These are phyloP conservation scores for Julus scanicus DNA, from an alignment of 2,888 invertebrate species.

Conservation along the genomic window DNA sequence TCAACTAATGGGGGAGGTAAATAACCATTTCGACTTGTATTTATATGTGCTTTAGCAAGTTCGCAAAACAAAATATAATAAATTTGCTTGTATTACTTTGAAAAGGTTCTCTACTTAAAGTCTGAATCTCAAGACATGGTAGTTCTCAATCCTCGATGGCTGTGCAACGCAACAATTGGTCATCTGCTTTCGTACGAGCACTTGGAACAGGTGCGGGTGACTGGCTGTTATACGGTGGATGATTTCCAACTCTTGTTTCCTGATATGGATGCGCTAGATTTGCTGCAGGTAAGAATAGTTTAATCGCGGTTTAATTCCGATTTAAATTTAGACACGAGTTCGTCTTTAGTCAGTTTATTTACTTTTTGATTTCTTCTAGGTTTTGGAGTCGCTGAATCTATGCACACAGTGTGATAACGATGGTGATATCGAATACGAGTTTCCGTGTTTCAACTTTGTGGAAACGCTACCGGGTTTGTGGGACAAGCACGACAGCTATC, in stretches of 20 bases:
- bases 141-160: conserved; percentile 76
- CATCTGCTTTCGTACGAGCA: conserved; percentile 73
- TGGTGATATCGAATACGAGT: conserved; percentile 79
- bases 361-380: conserved; percentile 62
- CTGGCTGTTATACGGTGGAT: conserved; percentile 78
- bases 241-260: conserved; percentile 79
- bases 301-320: neutral
- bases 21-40: neutral
- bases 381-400: conserved; percentile 77
- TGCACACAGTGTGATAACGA: conserved; percentile 78
- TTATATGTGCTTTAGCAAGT: neutral
- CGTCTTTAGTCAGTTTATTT: neutral
- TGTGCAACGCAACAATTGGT: conserved; percentile 76
- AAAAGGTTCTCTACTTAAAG: conserved; percentile 72
- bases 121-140: conserved; percentile 73
- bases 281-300: conserved; percentile 69
- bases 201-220: conserved; percentile 70
- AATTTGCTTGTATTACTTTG: conserved; percentile 48
- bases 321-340: neutral
- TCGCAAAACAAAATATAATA: neutral
- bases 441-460: conserved; percentile 77
- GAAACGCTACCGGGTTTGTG: conserved; percentile 76
- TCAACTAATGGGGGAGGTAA: conserved; percentile 75
- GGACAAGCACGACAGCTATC: conserved; percentile 72
- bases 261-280: conserved; percentile 76